Percentiles rank a stretch among this genome's conserved stretches.
Conservation (phyloP, 1,140 invertebrate species). For the Drosophila micromelanica region DNA sequence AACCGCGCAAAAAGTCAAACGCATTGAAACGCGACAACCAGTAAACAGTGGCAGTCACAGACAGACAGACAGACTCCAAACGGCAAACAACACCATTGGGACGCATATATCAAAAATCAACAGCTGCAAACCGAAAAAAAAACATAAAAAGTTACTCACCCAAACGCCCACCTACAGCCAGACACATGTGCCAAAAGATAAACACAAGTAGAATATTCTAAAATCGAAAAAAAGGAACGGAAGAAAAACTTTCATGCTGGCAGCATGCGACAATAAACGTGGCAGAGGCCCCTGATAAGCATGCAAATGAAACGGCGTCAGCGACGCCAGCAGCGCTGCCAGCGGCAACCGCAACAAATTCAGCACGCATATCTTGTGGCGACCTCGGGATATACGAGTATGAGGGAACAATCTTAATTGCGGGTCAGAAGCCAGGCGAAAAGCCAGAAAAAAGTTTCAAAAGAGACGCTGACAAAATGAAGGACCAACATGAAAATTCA, state of each 20-base stretch:
- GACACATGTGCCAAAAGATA: conserved; percentile 79
- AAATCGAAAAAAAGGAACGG: conserved; percentile 49
- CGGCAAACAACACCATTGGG: conserved; percentile 67
- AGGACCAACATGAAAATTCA: conserved; percentile 46
- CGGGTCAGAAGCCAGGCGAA: conserved; percentile 63
- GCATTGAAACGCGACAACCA: conserved; percentile 71
- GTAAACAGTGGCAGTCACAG: conserved; percentile 39
- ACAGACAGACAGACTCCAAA: conserved; percentile 41
- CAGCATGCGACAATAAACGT: conserved; percentile 60
- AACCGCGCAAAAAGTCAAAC: conserved; percentile 67
- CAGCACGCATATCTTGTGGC: conserved; percentile 18
- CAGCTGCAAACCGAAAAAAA: conserved; percentile 55
- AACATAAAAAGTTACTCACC: conserved; percentile 21
- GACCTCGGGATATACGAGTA: conserved; percentile 24
- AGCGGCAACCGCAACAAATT: conserved; percentile 19
- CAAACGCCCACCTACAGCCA: conserved; percentile 7
- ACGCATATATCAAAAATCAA: conserved; percentile 79
- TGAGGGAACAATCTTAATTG: conserved; percentile 72
- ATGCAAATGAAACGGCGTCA: conserved; percentile 74
- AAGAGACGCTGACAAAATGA: conserved; percentile 32
- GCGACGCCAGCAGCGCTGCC: conserved; percentile 23
- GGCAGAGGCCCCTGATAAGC: conserved; percentile 69
- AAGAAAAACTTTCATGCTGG: conserved; percentile 69
- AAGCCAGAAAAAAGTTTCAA: conserved; percentile 26
- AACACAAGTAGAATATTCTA: conserved; percentile 73